Evolutionary conservation across 2,113 vertebrate species (phyloP).

Genomic region (Pelecanoides urinatrix): DNA sequence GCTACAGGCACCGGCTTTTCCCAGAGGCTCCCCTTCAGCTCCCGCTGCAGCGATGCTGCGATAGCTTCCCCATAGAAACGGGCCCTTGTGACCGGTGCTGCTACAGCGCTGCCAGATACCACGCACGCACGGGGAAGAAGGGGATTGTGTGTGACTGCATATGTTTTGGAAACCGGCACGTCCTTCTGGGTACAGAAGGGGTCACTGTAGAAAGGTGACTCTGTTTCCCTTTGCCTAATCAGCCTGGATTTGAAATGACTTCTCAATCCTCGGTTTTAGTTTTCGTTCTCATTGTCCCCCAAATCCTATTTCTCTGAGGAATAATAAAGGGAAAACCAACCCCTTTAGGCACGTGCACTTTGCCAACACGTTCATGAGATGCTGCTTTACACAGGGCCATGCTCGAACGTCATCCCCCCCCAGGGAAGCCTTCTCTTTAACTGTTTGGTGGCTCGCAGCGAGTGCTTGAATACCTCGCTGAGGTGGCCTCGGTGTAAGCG

Average conservation of each 20-base stretch:
- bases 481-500: accelerated
- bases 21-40: background rate
- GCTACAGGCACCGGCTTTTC: accelerated
- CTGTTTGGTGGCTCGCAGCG: background rate
- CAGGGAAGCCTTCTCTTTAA: background rate
- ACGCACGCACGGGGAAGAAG: accelerated
- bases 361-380: accelerated
- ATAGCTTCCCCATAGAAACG: background rate
- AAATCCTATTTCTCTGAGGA: background rate
- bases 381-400: accelerated
- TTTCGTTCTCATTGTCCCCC: accelerated
- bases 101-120: accelerated
- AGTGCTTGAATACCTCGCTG: background rate
- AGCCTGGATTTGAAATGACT: background rate
- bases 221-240: background rate
- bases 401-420: accelerated
- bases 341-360: accelerated
- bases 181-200: background rate
- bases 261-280: background rate
- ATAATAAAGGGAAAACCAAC: background rate
- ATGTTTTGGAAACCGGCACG: accelerated
- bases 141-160: accelerated
- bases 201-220: background rate
- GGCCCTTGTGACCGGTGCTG: accelerated
- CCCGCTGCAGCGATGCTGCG: accelerated